A percentile compares a stretch with the other conserved stretches of the same genome.
These are phyloP conservation scores for Terebella lapidaria DNA, from an alignment of 2,888 invertebrate genomes.

Conservation along the genomic window DNA sequence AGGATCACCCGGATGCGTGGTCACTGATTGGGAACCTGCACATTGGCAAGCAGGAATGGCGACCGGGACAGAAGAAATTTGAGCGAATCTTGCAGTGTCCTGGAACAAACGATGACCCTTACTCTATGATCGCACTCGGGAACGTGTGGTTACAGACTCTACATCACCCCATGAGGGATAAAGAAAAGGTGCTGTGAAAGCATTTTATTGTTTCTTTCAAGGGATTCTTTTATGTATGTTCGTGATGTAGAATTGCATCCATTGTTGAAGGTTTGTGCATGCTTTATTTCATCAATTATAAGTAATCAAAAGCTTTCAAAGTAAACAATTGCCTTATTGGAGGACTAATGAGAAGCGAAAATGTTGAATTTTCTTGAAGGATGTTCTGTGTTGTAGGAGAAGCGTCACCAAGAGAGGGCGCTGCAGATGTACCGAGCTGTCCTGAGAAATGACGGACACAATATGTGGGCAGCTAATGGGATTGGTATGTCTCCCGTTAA, in stretches of 20 bases:
- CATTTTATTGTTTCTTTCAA: no score
- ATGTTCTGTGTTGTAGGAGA: constrained; percentile 64
- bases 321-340: no score
- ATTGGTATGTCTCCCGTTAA: constrained; percentile 72
- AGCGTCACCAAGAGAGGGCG: constrained; percentile 91
- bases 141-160: constrained; percentile 98
- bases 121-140: constrained; percentile 91
- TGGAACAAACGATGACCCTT: constrained; percentile 77
- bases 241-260: no score
- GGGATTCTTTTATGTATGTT: no score
- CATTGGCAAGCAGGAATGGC: constrained; percentile 94
- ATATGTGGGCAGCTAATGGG: constrained; percentile 99
- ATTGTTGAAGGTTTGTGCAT: no score
- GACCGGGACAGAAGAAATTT: constrained; percentile 97
- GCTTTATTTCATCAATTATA: no score
- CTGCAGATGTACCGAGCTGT: constrained; percentile 88
- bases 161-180: constrained; percentile 88
- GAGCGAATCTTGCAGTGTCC: constrained; percentile 91
- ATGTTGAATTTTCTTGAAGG: background rate
- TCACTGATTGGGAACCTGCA: constrained; percentile 95
- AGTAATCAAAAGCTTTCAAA: no score
- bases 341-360: no score
- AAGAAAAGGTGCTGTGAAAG: constrained; percentile 67
- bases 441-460: constrained; percentile 83
- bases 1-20: constrained; percentile 97